phyloP scores from a whole-genome alignment of 2,113 vertebrate species.

The Aix galericulata region DNA sequence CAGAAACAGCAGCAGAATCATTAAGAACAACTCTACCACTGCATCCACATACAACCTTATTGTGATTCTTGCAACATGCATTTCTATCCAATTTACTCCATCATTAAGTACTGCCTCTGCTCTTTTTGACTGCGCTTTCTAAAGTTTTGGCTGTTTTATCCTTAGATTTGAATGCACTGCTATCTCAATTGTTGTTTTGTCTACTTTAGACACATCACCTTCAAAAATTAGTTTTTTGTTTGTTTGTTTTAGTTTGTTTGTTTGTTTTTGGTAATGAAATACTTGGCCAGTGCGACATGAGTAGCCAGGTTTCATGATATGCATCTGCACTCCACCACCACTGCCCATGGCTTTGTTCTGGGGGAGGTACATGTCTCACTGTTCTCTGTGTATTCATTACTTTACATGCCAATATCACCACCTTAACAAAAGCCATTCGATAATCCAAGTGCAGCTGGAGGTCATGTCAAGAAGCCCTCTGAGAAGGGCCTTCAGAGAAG shows the following conservation, averaged over 20 bases:
- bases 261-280: background rate
- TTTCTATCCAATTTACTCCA: background rate
- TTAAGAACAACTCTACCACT: background rate
- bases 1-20: background rate
- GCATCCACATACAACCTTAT: background rate
- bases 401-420: background rate
- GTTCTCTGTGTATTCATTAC: background rate
- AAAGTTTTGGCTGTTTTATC: background rate
- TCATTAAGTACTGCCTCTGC: background rate
- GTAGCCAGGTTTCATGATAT: accelerated
- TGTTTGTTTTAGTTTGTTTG: too few species aligned
- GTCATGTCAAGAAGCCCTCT: background rate
- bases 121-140: background rate
- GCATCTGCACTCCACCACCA: background rate
- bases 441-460: background rate
- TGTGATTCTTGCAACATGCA: background rate
- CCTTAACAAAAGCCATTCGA: background rate
- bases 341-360: background rate
- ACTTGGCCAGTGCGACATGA: background rate
- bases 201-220: background rate
- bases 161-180: background rate
- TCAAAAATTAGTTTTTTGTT: background rate
- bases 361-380: background rate
- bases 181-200: background rate
- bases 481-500: background rate